Percentiles rank a stretch among this genome's conserved stretches.
These are phyloP conservation scores for Subanguina moxae DNA, from an alignment of 1,140 invertebrate species.

Conservation along the genomic window DNA sequence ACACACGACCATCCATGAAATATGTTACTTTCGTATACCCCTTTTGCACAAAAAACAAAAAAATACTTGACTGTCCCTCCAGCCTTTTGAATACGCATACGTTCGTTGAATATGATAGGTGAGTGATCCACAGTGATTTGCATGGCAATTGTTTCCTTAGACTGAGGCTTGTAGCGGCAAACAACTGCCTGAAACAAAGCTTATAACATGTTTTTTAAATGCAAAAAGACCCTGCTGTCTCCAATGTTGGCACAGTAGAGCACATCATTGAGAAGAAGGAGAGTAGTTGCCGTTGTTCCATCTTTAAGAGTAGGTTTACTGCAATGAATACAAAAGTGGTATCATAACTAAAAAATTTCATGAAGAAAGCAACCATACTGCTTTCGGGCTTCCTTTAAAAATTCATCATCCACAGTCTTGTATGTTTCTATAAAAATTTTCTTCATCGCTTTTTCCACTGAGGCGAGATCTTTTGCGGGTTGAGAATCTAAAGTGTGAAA, in stretches of 20 bases:
- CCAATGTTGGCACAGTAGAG: constrained; percentile 64
- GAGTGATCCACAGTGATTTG: constrained; percentile 62
- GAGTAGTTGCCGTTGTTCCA: constrained; percentile 62
- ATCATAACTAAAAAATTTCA: background rate
- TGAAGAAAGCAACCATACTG: constrained; percentile 44
- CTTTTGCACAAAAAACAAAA: background rate
- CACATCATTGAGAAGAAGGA: constrained; percentile 62
- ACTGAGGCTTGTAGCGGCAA: constrained; percentile 60
- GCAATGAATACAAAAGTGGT: too few species aligned
- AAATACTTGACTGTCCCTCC: constrained; percentile 64
- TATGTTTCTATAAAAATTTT: constrained; percentile 62
- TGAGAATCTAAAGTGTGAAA: constrained; percentile 9
- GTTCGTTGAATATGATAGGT: constrained; percentile 62
- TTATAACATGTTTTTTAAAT: constrained; percentile 2
- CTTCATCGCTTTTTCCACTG: constrained; percentile 62
- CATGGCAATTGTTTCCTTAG: constrained; percentile 55
- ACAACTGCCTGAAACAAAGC: constrained; percentile 60
- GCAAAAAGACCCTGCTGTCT: constrained; percentile 61
- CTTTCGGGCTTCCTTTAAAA: constrained; percentile 62
- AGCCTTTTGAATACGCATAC: constrained; percentile 64
- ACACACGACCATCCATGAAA: constrained; percentile 63
- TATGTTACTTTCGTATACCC: background rate
- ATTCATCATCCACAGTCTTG: constrained; percentile 64
- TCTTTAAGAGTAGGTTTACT: constrained; percentile 64
- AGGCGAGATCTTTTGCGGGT: constrained; percentile 26